Percentiles rank a stretch among this genome's conserved stretches.
Evolutionary conservation across 1,140 invertebrate genomes (phyloP).

Genomic region (Xylocopa sonorina): DNA sequence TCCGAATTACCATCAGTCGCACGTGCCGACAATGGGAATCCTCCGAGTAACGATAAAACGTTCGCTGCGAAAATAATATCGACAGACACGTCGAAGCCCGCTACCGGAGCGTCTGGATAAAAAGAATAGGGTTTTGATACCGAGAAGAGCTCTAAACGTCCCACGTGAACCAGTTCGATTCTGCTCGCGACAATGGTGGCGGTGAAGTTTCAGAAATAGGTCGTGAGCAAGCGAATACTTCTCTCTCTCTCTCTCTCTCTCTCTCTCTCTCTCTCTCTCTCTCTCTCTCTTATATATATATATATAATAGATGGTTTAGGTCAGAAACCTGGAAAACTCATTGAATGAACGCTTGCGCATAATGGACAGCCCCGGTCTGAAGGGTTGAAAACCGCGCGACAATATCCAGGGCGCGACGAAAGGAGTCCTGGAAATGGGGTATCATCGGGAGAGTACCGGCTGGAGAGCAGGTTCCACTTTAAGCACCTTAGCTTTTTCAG

Average conservation of each 20-base stretch:
- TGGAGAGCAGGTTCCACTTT: not conserved
- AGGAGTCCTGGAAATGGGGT: conserved; percentile 12
- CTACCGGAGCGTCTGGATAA: not conserved
- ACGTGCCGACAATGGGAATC: not conserved
- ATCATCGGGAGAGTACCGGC: conserved; percentile 19
- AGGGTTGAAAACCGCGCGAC: not conserved
- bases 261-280: no score
- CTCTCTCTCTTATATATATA: no score
- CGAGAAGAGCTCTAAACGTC: not conserved
- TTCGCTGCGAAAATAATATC: not conserved
- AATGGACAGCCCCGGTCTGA: not conserved
- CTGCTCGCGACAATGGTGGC: not conserved
- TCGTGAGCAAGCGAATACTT: not conserved
- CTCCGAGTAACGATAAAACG: not conserved
- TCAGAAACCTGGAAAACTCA: not conserved
- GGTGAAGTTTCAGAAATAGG: conserved; percentile 3
- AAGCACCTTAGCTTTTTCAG: not conserved
- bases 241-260: no score
- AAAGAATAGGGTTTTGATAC: not conserved
- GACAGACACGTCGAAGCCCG: not conserved
- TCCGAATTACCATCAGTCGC: not conserved
- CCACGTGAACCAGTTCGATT: not conserved
- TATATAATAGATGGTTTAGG: not conserved
- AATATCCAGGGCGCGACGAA: conserved; percentile 22
- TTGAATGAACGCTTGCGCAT: not conserved